Evolutionary conservation across 2,888 invertebrate species (phyloP).

Genomic region (Erebia palarica): DNA sequence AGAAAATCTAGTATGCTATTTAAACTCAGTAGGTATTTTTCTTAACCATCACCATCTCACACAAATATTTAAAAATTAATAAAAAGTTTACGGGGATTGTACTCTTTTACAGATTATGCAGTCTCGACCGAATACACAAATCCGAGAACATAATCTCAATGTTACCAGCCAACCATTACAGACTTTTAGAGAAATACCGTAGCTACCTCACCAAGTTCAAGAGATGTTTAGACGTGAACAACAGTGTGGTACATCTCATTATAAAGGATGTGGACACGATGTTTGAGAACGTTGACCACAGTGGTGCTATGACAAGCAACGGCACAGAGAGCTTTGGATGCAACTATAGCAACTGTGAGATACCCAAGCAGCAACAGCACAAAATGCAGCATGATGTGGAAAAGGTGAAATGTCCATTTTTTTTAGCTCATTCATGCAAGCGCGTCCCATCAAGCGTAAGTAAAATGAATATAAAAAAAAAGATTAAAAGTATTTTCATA

Average conservation of each 20-base stretch:
- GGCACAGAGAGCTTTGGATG: conserved; percentile 67
- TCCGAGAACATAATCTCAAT: conserved; percentile 89
- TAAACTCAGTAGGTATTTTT: no score
- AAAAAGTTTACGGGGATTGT: background rate
- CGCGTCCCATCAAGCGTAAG: no score
- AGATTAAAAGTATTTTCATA: no score
- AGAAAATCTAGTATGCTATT: no score
- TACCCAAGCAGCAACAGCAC: conserved; percentile 68
- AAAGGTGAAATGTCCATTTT: conserved; percentile 54
- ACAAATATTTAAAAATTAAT: no score
- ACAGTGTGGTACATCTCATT: conserved; percentile 85
- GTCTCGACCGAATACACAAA: conserved; percentile 87
- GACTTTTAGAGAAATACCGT: conserved; percentile 88
- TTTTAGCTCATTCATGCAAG: no score
- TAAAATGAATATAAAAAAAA: no score
- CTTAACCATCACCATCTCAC: no score
- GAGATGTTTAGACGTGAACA: conserved; percentile 89
- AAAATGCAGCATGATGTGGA: conserved; percentile 78
- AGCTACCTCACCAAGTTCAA: conserved; percentile 89
- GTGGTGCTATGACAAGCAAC: conserved; percentile 54
- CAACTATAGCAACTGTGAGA: conserved; percentile 71
- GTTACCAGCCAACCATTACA: conserved; percentile 89
- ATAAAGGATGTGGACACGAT: conserved; percentile 91
- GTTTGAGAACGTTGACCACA: conserved; percentile 88
- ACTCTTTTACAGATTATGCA: conserved; percentile 84